phyloP scores from a whole-genome alignment of 1,140 invertebrate genomes.

The Wiebesia pumilae region DNA sequence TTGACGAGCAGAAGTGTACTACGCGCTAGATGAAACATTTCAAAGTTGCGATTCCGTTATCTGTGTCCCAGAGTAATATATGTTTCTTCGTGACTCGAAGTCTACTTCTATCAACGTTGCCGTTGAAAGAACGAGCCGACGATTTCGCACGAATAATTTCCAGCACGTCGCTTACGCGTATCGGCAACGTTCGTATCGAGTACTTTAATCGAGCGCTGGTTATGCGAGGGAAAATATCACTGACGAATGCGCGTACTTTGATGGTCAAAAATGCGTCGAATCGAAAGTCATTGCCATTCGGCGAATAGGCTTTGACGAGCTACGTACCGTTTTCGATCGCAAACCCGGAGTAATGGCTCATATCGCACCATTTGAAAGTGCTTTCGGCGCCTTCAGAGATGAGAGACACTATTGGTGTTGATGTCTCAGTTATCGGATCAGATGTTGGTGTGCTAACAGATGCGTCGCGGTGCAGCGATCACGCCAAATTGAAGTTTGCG shows the following conservation, averaged over 20 bases:
- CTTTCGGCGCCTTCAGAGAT: not conserved
- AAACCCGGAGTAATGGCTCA: too few relatives aligned
- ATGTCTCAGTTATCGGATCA: not conserved
- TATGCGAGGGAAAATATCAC: not conserved
- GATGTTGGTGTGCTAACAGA: not conserved
- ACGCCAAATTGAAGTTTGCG: not conserved
- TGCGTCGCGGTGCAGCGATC: not conserved
- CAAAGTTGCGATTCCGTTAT: slow-evolving; percentile 21
- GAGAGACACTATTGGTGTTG: not conserved
- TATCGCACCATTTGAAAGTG: not conserved
- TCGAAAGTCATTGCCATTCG: not conserved
- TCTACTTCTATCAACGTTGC: not conserved
- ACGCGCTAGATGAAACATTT: not conserved
- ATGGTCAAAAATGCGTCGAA: not conserved
- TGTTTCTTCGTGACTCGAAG: slow-evolving; percentile 6
- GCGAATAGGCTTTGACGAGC: too few relatives aligned
- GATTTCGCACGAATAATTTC: not conserved
- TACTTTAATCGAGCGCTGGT: not conserved
- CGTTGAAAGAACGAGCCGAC: not conserved
- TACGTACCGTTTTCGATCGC: too few relatives aligned
- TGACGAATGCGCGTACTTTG: not conserved
- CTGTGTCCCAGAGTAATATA: slow-evolving; percentile 24
- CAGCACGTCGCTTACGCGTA: not conserved
- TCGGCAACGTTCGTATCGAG: not conserved
- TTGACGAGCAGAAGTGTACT: not conserved